phyloP scores from a whole-genome alignment of 2,888 invertebrate species.

The Chymomyza amoena region DNA sequence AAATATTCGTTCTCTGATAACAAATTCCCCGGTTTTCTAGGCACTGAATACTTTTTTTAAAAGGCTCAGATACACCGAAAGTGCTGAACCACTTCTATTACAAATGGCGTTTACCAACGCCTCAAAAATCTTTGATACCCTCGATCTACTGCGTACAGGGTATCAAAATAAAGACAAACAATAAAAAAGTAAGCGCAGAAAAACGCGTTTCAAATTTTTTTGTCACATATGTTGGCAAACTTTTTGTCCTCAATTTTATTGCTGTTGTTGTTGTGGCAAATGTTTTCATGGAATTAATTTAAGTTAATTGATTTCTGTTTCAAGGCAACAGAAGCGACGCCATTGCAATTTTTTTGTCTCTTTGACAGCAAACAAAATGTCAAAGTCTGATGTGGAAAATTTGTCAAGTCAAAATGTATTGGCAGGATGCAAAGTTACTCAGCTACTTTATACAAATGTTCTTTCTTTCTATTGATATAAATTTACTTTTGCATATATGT shows the following conservation, averaged over 20 bases:
- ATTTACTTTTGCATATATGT: neutral
- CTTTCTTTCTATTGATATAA: neutral
- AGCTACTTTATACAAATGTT: neutral
- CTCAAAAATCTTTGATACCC: too few species aligned
- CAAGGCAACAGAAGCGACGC: conserved; percentile 31
- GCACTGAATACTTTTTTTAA: too few species aligned
- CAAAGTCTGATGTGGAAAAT: neutral
- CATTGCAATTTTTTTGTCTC: neutral
- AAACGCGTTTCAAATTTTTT: neutral
- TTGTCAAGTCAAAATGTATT: neutral
- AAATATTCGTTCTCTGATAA: too few species aligned
- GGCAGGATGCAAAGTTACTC: neutral
- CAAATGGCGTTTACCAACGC: too few species aligned
- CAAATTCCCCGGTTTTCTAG: too few species aligned
- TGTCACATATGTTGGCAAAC: neutral
- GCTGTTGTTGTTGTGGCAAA: neutral
- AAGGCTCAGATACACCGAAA: too few species aligned
- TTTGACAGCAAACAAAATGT: neutral
- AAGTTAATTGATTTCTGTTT: conserved; percentile 63
- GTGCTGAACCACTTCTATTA: too few species aligned
- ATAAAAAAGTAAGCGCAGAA: neutral
- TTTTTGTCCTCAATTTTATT: neutral
- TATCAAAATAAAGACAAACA: neutral
- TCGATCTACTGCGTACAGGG: neutral
- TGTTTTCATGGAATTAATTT: conserved; percentile 57